Base-by-base conservation (phyloP, 2,113 vertebrate species). In the Pterocles burchelli region DNA sequence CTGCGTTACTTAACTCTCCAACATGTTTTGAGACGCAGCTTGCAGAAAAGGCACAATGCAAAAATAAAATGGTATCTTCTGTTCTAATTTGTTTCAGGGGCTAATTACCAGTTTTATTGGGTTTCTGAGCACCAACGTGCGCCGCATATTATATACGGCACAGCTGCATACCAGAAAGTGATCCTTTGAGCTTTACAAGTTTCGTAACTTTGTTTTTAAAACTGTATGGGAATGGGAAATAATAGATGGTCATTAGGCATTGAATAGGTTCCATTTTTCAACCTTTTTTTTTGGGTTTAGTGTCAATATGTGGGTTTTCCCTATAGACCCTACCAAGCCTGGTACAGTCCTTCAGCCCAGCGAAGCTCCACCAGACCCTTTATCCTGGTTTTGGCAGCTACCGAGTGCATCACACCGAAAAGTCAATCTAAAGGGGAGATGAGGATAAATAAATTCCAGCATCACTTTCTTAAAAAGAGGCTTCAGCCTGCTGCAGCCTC, bases 51-150 rank as follows among this genome's bases (percentile, higher is more conserved):
- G 46, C 88, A 34, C 87, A 46, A 74, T 3, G 75, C 84, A 82
- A 85, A 85, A 88, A 66, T 85, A 88, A 94, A 93, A 94, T 16
- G 57, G 51, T 57, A 43, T 94, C 93, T 91, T 85, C 62, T 45
- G 55, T 84, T 94, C 74, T 72, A 88, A 92, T 94, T 90, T 88
- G 89, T 90, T 96, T 89, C 78, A 38, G 81, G 62, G 75, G 81
- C 79, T 94, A 96, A 96, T 96, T 92, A 85, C 67, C 80, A 70
- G 84, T 90, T 89, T 92, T 86, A 84, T 83, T 89, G 65, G 76
- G 89, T 88, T 93, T 92, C 89, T 82, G 67, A 48, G 84, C 61
- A 46, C 3, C 72, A 80, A 73, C 41, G 70, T 73, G 76, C 3
- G 20, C 59, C 41, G 68, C 84, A 75, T 75, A 45, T 72, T 72